Evolutionary conservation across 2,888 invertebrate species (phyloP).

Genomic region (Andrena dorsata): DNA sequence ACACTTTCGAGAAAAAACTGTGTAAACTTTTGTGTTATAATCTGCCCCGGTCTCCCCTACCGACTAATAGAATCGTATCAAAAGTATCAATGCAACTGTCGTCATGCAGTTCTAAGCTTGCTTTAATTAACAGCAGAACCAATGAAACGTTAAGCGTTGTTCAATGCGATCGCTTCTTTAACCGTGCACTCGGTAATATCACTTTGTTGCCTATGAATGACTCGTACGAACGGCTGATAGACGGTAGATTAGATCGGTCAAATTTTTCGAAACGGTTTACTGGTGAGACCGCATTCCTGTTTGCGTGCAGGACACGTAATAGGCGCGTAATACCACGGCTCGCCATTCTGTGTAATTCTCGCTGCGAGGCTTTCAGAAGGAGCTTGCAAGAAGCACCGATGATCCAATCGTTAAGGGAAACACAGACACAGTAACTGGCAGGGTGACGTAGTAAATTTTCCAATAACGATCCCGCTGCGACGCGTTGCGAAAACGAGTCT

Average conservation of each 20-base stretch:
- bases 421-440: slow-evolving; percentile 6
- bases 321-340: slow-evolving; percentile 60
- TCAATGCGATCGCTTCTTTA: slow-evolving; percentile 40
- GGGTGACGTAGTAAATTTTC: slow-evolving; percentile 50
- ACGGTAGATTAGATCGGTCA: slow-evolving; percentile 48
- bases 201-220: slow-evolving; percentile 50
- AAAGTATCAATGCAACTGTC: too few species aligned
- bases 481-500: slow-evolving; percentile 21
- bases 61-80: too few species aligned
- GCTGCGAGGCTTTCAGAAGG: slow-evolving; percentile 45
- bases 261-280: slow-evolving; percentile 58
- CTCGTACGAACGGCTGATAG: slow-evolving; percentile 38
- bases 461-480: slow-evolving; percentile 48
- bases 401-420: slow-evolving; percentile 44
- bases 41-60: too few species aligned
- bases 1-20: too few species aligned
- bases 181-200: slow-evolving; percentile 45
- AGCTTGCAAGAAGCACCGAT: slow-evolving; percentile 21
- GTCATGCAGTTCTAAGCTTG: not conserved
- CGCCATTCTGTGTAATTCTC: slow-evolving; percentile 45
- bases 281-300: slow-evolving; percentile 65
- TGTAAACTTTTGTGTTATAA: too few species aligned
- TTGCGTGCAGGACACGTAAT: slow-evolving; percentile 59
- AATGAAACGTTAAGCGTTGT: slow-evolving; percentile 16
- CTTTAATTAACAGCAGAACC: slow-evolving; percentile 11